A percentile compares a stretch with the other conserved stretches of the same genome.
phyloP scores from a whole-genome alignment of 2,888 invertebrate species.

The Azorinus chamasolen region DNA sequence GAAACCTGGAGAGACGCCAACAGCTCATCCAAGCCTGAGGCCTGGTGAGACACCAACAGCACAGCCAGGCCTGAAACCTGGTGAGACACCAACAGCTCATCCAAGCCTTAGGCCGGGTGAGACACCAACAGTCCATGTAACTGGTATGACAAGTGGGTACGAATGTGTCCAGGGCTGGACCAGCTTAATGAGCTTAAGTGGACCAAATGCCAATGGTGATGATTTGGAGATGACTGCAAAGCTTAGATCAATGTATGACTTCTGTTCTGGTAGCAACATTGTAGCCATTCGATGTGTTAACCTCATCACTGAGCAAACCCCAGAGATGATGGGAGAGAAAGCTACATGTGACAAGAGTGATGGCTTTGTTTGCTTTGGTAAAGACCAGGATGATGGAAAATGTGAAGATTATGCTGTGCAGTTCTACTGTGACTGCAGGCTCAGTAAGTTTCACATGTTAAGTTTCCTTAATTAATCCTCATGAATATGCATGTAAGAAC shows the following conservation, averaged over 20 bases:
- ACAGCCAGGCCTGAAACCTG: constrained; percentile 35
- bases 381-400: constrained; percentile 68
- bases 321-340: constrained; percentile 63
- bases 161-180: constrained; percentile 77
- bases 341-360: constrained; percentile 88
- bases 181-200: constrained; percentile 67
- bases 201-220: constrained; percentile 64
- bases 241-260: constrained; percentile 66
- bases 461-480: too few relatives aligned
- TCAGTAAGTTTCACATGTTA: constrained; percentile 49
- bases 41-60: constrained; percentile 36
- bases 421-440: constrained; percentile 87
- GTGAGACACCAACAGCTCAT: constrained; percentile 50
- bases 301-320: constrained; percentile 51
- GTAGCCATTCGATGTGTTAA: constrained; percentile 64
- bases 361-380: constrained; percentile 90
- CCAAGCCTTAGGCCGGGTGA: constrained; percentile 33
- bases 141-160: constrained; percentile 28
- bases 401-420: constrained; percentile 84
- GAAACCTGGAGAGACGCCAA: constrained; percentile 23
- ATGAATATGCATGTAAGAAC: too few relatives aligned
- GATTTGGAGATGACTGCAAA: constrained; percentile 70
- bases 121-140: constrained; percentile 39
- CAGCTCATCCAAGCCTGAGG: constrained; percentile 56
- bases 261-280: constrained; percentile 71